Base-by-base conservation (phyloP, 2,888 invertebrate species). In the Alcis repandata region DNA sequence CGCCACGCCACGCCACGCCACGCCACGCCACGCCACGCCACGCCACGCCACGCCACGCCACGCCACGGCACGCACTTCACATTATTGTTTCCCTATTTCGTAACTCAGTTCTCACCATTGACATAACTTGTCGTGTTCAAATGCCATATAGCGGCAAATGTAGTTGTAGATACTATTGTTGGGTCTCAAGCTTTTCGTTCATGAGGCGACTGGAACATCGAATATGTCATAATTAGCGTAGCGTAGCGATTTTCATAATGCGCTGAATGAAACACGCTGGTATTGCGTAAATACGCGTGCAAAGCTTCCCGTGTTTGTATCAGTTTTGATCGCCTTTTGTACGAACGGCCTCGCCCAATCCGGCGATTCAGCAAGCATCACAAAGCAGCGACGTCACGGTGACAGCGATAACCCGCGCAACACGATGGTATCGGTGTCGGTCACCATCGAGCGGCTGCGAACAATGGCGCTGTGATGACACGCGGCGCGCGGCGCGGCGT, bases 111-210 rank as follows among this genome's bases (percentile, higher is more conserved):
- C 45, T 19, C 45, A 45, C 20, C 19, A 22, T 45, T 4, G 36
- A 36, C 40, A 40, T 40, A n/a, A 40, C 40, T 13, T 15, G 40
- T 40, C 36, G 36, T 36, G 15, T 3, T 15, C 40, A 40, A 40
- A 40, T 40, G 40, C 15, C 40, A 15, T 15, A 36, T 15, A 4
- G 40, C 8, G 40, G 40, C 3, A 3, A 8, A n/a, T 20, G 20
- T 27, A n/a, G n/a, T n/a, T n/a, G n/a, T n/a, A n/a, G n/a, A n/a
- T n/a, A 6, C 45, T 7, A 45, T 45, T 45, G 45, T 45, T 45
- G 11, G 17, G 1, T 36, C 3, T 36, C 15, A 40, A 6, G 15
- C n/a, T 10, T 20, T 22, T 45, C 45, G 20, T 45, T 6, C 7
- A 45, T 20, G 13, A 13, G 20, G 22, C 7, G 11, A 20, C 6